Evolutionary conservation across 2,797 vertebrate genomes (phyloP), one percentile per base, ranked within the genome.

Genomic region (Poeciliopsis turneri): DNA sequence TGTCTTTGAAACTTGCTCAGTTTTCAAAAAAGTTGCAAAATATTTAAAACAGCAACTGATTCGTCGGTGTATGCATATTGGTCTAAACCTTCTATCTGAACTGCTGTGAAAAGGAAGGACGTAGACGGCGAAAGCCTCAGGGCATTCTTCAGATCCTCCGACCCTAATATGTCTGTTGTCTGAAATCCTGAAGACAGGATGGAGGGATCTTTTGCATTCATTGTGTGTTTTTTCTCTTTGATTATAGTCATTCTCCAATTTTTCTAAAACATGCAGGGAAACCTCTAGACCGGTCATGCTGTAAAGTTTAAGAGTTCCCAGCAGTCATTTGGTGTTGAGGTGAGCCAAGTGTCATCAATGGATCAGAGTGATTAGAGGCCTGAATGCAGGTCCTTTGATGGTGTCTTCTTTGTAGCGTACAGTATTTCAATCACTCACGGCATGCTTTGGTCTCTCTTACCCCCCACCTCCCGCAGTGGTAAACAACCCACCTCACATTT

Each of bases 271-370:
- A 59, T 43, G 33, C 18, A 36, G n/a, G n/a, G 61, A 78, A 74
- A 77, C 75, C 55, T 74, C 41, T 13, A 2, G 20, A 74, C 68
- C 4, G 47, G 39, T 45, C 7, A 9, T 51, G 53, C 55, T 30
- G 33, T 59, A 53, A 75, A 47, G 53, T 18, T n/a, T 28, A 76
- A 39, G 43, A 78, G 49, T 75, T 61, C 43, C 7, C 47, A 68
- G 49, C 75, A 74, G 73, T 68, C 64, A 28, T 82, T 87, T 75
- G 74, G 75, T 85, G 87, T 79, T 78, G 83, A 86, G 81, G 59
- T 78, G 78, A 79, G 79, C 45, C 39, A 1, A 45, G 69, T 81
- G 79, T 82, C 74, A 81, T 86, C 74, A 74, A 73, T 79, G 76
- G 59, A 80, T 86, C 82, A 77, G 74, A 75, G 20, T 61, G 75